Evolutionary conservation across 2,888 invertebrate genomes (phyloP).

Genomic region (Drosophila buzzatii): DNA sequence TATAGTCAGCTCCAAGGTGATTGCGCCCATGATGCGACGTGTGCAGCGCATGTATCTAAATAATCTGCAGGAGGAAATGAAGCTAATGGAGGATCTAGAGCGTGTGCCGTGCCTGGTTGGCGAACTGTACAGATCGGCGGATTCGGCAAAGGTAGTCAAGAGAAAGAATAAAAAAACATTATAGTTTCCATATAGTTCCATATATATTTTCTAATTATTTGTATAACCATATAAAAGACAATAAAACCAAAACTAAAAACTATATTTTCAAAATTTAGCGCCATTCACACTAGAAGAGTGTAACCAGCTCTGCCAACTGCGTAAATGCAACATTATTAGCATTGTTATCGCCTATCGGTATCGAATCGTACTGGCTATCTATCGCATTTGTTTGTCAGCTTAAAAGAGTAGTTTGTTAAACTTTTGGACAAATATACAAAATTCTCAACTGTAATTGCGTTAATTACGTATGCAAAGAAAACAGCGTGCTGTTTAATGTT

Average conservation of each 20-base stretch:
- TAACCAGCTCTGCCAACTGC: conserved; percentile 8
- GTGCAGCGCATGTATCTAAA: conserved; percentile 77
- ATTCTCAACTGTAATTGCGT: neutral
- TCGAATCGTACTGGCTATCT: no score
- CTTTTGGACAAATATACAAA: neutral
- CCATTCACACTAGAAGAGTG: conserved; percentile 1
- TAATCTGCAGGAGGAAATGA: conserved; percentile 75
- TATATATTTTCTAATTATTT: conserved; percentile 9
- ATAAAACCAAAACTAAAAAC: no score
- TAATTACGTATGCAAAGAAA: neutral
- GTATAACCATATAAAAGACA: no score
- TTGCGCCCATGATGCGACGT: conserved; percentile 78
- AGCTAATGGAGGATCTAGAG: conserved; percentile 78
- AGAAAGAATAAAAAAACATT: neutral
- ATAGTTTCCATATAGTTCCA: neutral
- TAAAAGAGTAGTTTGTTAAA: neutral
- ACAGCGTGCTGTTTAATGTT: conserved; percentile 30
- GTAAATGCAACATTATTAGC: neutral
- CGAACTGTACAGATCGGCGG: conserved; percentile 59
- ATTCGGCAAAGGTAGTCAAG: neutral
- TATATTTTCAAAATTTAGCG: neutral
- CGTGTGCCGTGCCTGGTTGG: conserved; percentile 69
- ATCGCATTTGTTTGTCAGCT: neutral
- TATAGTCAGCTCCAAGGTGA: conserved; percentile 71
- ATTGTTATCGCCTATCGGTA: neutral